Evolutionary conservation across 2,888 invertebrate species (phyloP).

Genomic region (Meiosimyza platycephala): DNA sequence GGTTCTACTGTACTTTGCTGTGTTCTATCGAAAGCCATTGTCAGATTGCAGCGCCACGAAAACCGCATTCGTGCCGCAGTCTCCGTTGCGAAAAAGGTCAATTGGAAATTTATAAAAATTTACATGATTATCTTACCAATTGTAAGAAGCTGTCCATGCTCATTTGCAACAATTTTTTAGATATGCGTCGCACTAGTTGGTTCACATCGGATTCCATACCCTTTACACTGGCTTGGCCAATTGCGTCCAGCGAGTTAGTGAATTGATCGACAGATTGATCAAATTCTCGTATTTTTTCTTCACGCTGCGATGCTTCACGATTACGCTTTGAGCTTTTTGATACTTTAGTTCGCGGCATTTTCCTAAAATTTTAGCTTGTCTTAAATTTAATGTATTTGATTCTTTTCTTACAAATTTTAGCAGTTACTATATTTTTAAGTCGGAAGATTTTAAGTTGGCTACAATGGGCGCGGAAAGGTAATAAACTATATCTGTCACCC

Average conservation of each 20-base stretch:
- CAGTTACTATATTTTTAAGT: too few species aligned
- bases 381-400: conserved; percentile 17
- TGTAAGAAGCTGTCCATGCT: conserved; percentile 57
- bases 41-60: too few species aligned
- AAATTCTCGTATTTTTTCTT: conserved; percentile 59
- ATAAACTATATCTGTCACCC: too few species aligned
- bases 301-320: conserved; percentile 63
- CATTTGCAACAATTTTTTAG: conserved; percentile 54
- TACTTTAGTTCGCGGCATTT: conserved; percentile 66
- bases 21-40: too few species aligned
- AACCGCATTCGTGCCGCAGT: too few species aligned
- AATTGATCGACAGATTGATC: conserved; percentile 58
- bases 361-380: conserved; percentile 3
- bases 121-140: conserved; percentile 45
- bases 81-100: too few species aligned
- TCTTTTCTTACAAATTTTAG: too few species aligned
- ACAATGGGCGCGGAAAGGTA: too few species aligned
- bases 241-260: conserved; percentile 51
- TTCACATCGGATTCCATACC: conserved; percentile 47
- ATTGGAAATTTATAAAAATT: background rate
- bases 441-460: too few species aligned
- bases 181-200: conserved; percentile 47
- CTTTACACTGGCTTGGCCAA: conserved; percentile 45
- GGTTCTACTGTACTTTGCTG: too few species aligned
- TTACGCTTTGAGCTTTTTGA: conserved; percentile 64